Evolutionary conservation across 2,113 vertebrate genomes (phyloP).

Genomic region (Suncus etruscus): DNA sequence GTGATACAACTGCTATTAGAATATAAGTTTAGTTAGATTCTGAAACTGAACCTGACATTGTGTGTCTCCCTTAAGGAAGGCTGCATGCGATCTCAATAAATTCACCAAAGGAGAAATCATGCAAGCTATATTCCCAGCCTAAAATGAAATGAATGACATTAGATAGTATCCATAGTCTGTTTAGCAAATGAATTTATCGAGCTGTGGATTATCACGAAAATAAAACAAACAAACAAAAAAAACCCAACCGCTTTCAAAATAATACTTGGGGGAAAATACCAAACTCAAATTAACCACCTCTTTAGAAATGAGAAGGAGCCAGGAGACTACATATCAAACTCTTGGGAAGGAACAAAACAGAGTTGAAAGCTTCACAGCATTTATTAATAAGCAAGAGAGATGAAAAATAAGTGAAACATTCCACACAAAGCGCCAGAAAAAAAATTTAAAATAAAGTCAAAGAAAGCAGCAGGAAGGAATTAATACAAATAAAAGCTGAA

Average conservation of each 20-base stretch:
- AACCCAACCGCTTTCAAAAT: background rate
- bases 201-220: background rate
- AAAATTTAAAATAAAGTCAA: conserved; percentile 41
- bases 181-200: background rate
- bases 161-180: background rate
- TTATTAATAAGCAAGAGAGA: conserved; percentile 29
- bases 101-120: conserved; percentile 37
- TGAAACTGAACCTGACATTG: conserved; percentile 22
- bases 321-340: background rate
- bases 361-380: background rate
- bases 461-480: conserved; percentile 57
- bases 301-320: background rate
- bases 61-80: background rate
- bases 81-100: conserved; percentile 25
- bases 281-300: background rate
- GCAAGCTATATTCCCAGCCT: background rate
- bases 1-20: background rate
- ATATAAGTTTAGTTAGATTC: conserved; percentile 31
- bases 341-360: background rate
- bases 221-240: no score
- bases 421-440: conserved; percentile 30
- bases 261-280: background rate
- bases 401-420: conserved; percentile 9
- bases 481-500: conserved; percentile 59
- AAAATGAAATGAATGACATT: background rate